Percentiles rank a stretch among this genome's conserved stretches.
phyloP scores from a whole-genome alignment of 1,140 invertebrate species.

The Atta texana region DNA sequence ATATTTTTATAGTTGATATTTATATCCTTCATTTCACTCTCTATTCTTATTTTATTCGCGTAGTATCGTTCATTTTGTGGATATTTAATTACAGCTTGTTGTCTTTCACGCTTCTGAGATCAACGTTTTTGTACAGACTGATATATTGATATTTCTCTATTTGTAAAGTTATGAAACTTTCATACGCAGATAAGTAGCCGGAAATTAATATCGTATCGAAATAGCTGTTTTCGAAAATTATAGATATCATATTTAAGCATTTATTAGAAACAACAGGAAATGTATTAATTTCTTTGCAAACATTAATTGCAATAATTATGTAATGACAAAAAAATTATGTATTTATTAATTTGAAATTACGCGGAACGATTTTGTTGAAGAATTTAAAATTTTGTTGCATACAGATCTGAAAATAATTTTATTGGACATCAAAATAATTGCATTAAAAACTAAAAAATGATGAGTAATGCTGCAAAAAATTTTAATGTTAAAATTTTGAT shows the following conservation, averaged over 20 bases:
- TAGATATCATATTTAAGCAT: neutral
- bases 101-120: conserved; percentile 11
- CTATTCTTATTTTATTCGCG: neutral
- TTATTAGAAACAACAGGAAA: neutral
- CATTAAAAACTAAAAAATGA: too few species aligned
- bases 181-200: neutral
- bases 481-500: too few species aligned
- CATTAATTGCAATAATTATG: neutral
- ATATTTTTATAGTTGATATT: conserved; percentile 11
- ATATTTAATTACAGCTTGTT: neutral
- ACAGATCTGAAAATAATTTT: too few species aligned
- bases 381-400: too few species aligned
- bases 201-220: conserved; percentile 38
- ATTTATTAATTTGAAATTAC: neutral
- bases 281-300: conserved; percentile 1
- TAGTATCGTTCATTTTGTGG: neutral
- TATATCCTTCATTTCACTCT: conserved; percentile 9
- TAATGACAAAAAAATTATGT: neutral
- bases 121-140: conserved; percentile 24
- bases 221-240: neutral
- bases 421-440: too few species aligned
- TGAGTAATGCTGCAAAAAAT: too few species aligned
- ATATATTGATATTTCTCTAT: conserved; percentile 17
- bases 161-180: neutral
- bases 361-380: too few species aligned